Evolutionary conservation across 2,797 vertebrate genomes (phyloP), one percentile per base, ranked within the genome.

Genomic region (Urosaurus nigricauda): DNA sequence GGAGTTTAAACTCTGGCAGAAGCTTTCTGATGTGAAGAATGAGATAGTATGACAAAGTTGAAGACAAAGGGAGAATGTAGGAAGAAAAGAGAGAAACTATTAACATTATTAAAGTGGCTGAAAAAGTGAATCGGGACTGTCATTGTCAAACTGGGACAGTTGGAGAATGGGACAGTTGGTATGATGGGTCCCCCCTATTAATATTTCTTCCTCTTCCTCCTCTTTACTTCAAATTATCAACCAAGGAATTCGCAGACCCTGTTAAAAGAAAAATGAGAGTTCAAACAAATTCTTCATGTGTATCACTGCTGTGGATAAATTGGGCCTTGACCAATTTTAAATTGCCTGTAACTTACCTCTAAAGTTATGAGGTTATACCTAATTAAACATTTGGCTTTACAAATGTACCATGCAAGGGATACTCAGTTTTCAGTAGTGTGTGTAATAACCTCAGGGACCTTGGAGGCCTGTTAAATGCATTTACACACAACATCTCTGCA

Each of bases 381-480:
- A 82, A 94, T 94, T 94, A 93, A 94, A 77, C 83, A 92, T 91
- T 87, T 88, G 85, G 88, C 90, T 93, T 93, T 83, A 93, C 94
- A 94, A 87, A 88, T 92, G 91, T 93, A 91, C 87, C 83, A 32
- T 82, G 74, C 83, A 93, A 93, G 91, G 91, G 79, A 89, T 90
- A 90, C 70, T 68, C 74, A 51, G 79, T 79, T 93, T 94, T 93
- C 90, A 93, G 93, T 92, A 90, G 92, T 95, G 90, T 93, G 92
- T 94, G 89, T 93, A 84, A 71, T 91, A 93, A 88, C 79, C 60
- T 74, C 32, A 91, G 87, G 91, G 78, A 47, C 43, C 74, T 7
- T 14, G 56, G 79, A 89, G 73, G 79, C 75, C 93, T 94, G 93
- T 90, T 94, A 94, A 95, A 95, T 79, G 86, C 88, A 94, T 96